Percentiles rank a stretch among this genome's conserved stretches.
Conservation (phyloP, 2,113 vertebrate species). For the Pan paniscus region DNA sequence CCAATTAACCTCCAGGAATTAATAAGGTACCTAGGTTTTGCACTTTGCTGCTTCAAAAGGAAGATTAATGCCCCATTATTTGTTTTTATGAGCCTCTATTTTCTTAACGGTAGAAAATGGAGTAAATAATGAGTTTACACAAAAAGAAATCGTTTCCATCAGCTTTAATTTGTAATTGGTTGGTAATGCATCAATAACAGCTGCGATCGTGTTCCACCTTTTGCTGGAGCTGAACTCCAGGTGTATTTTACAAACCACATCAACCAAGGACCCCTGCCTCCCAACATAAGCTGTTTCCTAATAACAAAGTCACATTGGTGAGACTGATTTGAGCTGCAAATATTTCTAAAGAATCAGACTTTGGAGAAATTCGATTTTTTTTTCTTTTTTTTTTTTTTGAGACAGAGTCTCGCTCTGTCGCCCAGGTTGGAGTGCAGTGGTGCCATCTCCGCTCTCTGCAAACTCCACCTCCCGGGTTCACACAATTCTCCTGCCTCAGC, state of each 20-base stretch:
- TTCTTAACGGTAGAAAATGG: not conserved
- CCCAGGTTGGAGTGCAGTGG: too few relatives aligned
- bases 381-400: too few relatives aligned
- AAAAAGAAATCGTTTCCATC: not conserved
- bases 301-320: not conserved
- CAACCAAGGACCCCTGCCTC: not conserved
- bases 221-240: not conserved
- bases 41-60: not conserved
- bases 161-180: not conserved
- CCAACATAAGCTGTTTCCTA: not conserved
- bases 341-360: not conserved
- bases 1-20: not conserved
- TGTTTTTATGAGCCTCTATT: not conserved
- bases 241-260: not conserved
- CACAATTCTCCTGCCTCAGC: too few relatives aligned
- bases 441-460: too few relatives aligned
- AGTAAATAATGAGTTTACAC: not conserved
- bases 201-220: not conserved
- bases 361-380: not conserved
- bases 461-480: too few relatives aligned
- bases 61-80: not conserved
- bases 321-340: not conserved
- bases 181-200: not conserved
- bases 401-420: fast-evolving
- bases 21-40: not conserved